Conservation (phyloP, 2,113 vertebrate genomes). For the Apteryx owenii region DNA sequence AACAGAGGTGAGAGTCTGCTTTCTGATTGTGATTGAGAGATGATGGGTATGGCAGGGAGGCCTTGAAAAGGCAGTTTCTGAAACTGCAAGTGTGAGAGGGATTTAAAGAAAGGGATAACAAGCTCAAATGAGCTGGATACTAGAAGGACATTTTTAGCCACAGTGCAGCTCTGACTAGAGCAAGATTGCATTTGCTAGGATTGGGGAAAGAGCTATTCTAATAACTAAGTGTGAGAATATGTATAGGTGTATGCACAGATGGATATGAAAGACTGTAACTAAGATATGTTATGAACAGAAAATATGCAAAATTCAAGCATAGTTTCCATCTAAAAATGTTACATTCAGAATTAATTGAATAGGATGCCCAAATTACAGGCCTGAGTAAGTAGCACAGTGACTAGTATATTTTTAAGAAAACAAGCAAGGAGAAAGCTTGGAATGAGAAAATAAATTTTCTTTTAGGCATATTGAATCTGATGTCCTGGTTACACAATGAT, state of each 20-base stretch:
- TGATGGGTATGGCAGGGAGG: background rate
- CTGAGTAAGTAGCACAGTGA: background rate
- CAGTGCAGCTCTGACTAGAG: background rate
- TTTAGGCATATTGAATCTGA: background rate
- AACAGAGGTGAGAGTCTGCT: background rate
- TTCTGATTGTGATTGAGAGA: background rate
- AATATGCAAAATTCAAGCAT: background rate
- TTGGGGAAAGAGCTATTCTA: background rate
- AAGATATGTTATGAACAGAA: background rate
- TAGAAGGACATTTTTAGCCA: background rate
- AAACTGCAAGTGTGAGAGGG: background rate
- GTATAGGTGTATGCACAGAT: background rate
- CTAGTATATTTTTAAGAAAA: background rate
- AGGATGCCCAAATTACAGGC: background rate
- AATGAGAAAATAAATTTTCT: background rate
- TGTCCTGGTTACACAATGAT: background rate
- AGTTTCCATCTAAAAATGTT: background rate
- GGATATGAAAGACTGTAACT: background rate
- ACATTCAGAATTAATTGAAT: background rate
- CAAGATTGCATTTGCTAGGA: background rate
- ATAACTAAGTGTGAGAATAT: background rate
- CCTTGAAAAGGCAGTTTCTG: constrained; percentile 31
- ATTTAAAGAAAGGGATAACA: constrained; percentile 36
- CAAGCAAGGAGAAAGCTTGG: background rate
- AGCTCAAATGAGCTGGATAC: background rate